These are phyloP conservation scores for Rhegmatorhina hoffmannsi DNA, from an alignment of 2,113 vertebrate species.

Conservation along the genomic window DNA sequence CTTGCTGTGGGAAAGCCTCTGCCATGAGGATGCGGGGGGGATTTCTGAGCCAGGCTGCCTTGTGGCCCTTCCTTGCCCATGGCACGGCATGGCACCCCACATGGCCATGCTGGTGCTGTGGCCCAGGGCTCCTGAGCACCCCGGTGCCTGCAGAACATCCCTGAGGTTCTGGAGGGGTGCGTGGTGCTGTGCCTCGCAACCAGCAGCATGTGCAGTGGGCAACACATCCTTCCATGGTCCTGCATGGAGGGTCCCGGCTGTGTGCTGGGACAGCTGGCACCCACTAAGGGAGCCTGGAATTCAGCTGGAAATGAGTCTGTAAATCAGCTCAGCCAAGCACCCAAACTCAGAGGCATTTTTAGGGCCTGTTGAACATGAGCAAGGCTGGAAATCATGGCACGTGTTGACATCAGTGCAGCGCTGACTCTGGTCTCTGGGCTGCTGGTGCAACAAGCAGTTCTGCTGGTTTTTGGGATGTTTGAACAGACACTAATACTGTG, in stretches of 20 bases:
- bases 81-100: accelerated
- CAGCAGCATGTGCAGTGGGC: accelerated
- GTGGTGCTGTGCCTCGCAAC: accelerated
- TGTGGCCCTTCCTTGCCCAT: accelerated
- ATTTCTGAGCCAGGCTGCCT: neutral
- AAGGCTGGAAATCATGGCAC: neutral
- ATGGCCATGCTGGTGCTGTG: accelerated
- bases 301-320: neutral
- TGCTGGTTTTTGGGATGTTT: neutral
- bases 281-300: neutral
- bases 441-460: neutral
- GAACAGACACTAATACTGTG: neutral
- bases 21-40: accelerated
- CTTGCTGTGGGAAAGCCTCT: accelerated
- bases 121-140: accelerated
- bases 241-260: accelerated
- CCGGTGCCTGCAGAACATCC: accelerated
- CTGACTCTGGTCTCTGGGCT: accelerated
- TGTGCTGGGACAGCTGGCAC: neutral
- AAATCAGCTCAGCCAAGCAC: neutral
- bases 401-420: accelerated
- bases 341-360: accelerated
- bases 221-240: neutral
- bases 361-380: accelerated
- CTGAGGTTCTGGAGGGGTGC: accelerated